Percentiles rank a stretch among this genome's conserved stretches.
These are phyloP conservation scores for Catharus ustulatus DNA, from an alignment of 2,797 vertebrate genomes.

Conservation along the genomic window DNA sequence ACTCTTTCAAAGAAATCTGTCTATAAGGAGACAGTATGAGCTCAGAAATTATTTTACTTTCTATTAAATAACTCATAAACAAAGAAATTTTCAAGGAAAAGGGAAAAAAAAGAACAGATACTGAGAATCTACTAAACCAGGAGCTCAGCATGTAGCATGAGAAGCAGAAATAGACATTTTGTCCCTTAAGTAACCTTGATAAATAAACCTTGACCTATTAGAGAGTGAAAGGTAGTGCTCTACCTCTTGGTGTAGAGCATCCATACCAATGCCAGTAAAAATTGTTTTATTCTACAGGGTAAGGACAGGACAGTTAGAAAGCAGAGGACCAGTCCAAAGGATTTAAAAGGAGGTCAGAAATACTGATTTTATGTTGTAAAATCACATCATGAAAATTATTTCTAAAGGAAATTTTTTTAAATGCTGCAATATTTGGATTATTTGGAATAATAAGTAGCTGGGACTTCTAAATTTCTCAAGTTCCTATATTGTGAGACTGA, in stretches of 20 bases:
- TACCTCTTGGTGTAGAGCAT: not conserved
- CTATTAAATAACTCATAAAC: not conserved
- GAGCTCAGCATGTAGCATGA: not conserved
- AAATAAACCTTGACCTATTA: not conserved
- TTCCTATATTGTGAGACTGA: not conserved
- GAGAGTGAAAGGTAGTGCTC: not conserved
- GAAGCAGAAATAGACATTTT: not conserved
- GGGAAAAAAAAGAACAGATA: not conserved
- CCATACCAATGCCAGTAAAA: not conserved
- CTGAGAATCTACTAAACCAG: not conserved
- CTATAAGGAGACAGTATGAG: not conserved
- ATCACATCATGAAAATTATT: not conserved
- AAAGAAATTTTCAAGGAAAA: not conserved
- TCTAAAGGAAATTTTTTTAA: not conserved
- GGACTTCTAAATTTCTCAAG: not conserved
- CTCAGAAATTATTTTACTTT: not conserved
- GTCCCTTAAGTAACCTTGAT: not conserved
- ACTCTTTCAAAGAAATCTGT: not conserved
- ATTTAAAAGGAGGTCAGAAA: not conserved
- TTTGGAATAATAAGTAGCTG: not conserved
- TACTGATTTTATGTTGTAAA: not conserved
- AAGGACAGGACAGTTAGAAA: not conserved
- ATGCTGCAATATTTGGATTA: not conserved
- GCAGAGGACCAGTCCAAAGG: not conserved
- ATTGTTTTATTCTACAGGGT: not conserved